Base-by-base conservation (phyloP, 2,888 invertebrate species). In the Epirrita christyi region DNA sequence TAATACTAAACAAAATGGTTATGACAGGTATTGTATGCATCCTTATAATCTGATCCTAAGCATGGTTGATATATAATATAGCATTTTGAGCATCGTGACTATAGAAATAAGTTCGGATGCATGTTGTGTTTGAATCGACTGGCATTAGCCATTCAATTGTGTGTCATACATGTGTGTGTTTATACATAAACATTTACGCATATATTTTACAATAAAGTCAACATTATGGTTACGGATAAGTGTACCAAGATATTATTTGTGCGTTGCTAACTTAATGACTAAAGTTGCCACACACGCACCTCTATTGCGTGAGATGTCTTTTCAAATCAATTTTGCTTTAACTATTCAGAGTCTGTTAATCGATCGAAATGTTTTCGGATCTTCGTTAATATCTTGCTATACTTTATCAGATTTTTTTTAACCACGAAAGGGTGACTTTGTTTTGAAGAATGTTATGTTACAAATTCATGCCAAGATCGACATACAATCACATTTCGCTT, bases 21-120 rank as follows among this genome's bases (percentile, higher is more conserved):
- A 2, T 13, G 41, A 41, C 44, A 53, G 61, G 66, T 62, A 63
- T 55, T 54, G 60, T 63, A 55, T 50, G 47, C 41, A 48, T 59
- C 29, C 32, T 41, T 45, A 14, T 34, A 36, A 9, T 14, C 14
- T 13, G n/a, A 36, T 42, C 28, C 54, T n/a, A 15, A 37, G 66
- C 67, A 67, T 64, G 67, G 29, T 21, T 21, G 21, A 21, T 21
- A 21, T n/a, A 38, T 63, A 41, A 46, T 55, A 55, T 56, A 58
- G 70, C 71, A 71, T 70, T 58, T 52, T 71, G 64, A 57, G 61
- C 63, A 63, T 66, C 63, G 56, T 64, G 56, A 8, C 43, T 46
- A 38, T 57, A 36, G 50, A 47, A 45, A 51, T 65, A 69, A 58
- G 62, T 63, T 71, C 55, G 66, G 66, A 67, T 69, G 76, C 77